Evolutionary conservation across 2,113 vertebrate species (phyloP), one percentile per base, ranked within the genome.

Genomic region (Nymphicus hollandicus): DNA sequence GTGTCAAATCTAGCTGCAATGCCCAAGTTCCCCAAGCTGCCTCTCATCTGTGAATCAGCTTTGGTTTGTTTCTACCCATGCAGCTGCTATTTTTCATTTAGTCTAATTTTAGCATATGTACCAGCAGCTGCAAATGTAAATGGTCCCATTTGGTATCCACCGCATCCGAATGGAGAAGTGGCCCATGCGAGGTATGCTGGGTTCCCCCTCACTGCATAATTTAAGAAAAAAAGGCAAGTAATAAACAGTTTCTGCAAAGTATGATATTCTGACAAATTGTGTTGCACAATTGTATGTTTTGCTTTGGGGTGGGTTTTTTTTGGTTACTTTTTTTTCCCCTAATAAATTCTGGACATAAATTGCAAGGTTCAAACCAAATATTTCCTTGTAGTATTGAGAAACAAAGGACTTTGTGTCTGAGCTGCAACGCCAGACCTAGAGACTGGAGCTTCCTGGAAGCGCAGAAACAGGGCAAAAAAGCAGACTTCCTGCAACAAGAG

Each of bases 61-160:
- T 92, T 83, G 68, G 53, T 96, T 95, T 16, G 11, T 90, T 90
- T 64, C 66, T 90, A 60, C 56, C 56, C 86, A 46, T 96, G 77
- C 86, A 96, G 77, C 86, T 96, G 95, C 92, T 93, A 81, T 86
- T 95, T 93, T 96, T 91, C 69, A 90, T 93, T 86, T 78, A 69
- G 80, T 84, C 92, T 96, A 93, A 93, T 96, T 97, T 96, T 96
- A 96, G 92, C 65, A n/a, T 68, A 68, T 56, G 47, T 71, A 79
- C 80, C 82, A 93, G 88, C 95, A 96, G 92, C 92, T 97, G 95
- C 90, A 96, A 88, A 81, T 95, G 69, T 84, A 88, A 96, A 92
- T 88, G 65, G 86, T 84, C 55, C 69, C 81, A 72, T 88, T 93
- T 96, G 88, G 83, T 78, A 83, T 84, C 60, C 72, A 89, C 31